These are phyloP conservation scores for Phytoseiulus persimilis DNA, from an alignment of 2,888 invertebrate genomes.

Conservation along the genomic window DNA sequence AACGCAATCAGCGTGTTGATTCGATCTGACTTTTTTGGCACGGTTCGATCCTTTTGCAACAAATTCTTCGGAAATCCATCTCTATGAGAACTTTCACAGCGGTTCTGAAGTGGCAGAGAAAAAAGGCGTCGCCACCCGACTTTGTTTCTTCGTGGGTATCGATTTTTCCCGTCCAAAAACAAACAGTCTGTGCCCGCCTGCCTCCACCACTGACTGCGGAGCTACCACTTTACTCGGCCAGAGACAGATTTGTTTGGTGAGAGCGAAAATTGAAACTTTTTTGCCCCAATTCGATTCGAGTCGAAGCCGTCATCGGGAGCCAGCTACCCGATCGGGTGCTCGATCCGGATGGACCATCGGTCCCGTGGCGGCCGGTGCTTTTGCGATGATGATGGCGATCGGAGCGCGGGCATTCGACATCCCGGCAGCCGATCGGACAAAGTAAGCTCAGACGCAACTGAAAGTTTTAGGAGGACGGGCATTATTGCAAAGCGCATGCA, in stretches of 20 bases:
- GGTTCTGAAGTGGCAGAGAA: neutral
- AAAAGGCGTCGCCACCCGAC: neutral
- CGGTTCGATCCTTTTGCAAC: neutral
- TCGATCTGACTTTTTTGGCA: neutral
- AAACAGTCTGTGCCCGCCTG: neutral
- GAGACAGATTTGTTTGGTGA: constrained; percentile 5
- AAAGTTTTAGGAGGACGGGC: neutral
- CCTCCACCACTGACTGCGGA: neutral
- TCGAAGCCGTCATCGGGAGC: neutral
- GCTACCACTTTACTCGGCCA: neutral
- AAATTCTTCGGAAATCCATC: neutral
- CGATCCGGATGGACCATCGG: neutral
- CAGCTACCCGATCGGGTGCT: neutral
- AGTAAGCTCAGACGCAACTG: neutral
- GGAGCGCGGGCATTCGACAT: neutral
- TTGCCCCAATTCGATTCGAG: neutral
- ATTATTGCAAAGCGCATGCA: neutral
- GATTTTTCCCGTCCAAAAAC: neutral
- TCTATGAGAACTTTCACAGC: neutral
- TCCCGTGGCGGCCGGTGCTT: neutral
- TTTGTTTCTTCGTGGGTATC: neutral
- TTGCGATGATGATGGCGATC: neutral
- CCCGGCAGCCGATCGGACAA: neutral
- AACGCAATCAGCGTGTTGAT: neutral
- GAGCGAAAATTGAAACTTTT: neutral